Evolutionary conservation across 2,797 vertebrate species (phyloP).

Genomic region (Mustela erminea): DNA sequence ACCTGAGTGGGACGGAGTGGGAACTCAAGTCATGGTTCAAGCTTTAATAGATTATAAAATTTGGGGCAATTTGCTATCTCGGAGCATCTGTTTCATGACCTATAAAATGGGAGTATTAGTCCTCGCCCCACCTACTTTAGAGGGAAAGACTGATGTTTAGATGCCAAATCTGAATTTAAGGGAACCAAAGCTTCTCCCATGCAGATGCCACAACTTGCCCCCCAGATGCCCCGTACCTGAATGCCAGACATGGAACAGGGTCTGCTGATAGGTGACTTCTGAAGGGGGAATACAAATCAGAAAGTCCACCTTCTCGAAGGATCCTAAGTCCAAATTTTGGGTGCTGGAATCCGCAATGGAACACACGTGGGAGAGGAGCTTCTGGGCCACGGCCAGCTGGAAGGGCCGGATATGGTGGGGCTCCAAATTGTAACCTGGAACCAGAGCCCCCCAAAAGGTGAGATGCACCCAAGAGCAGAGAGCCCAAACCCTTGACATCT

Average conservation of each 20-base stretch:
- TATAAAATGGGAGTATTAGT: fast-evolving
- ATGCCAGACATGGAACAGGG: slow-evolving; percentile 94
- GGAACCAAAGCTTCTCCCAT: background rate
- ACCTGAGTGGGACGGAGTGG: fast-evolving
- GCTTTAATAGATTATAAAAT: background rate
- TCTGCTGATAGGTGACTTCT: slow-evolving; percentile 97
- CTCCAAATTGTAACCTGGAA: slow-evolving; percentile 91
- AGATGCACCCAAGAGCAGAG: fast-evolving
- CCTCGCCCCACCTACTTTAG: fast-evolving
- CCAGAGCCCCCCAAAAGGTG: slow-evolving; percentile 51
- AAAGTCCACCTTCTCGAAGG: slow-evolving; percentile 98
- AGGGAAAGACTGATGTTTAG: background rate
- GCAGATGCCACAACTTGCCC: background rate
- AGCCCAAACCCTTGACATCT: fast-evolving
- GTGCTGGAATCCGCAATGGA: slow-evolving; percentile 99
- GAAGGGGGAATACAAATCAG: slow-evolving; percentile 98
- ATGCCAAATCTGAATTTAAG: fast-evolving
- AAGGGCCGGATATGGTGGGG: slow-evolving; percentile 93
- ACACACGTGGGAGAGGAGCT: slow-evolving; percentile 97
- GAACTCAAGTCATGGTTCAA: background rate
- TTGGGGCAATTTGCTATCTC: background rate
- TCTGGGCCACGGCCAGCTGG: slow-evolving; percentile 97
- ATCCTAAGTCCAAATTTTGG: slow-evolving; percentile 97
- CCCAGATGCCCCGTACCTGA: slow-evolving; percentile 90
- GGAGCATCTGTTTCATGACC: background rate